phyloP scores from a whole-genome alignment of 2,888 invertebrate genomes.

The Cryptocephalus moraei region DNA sequence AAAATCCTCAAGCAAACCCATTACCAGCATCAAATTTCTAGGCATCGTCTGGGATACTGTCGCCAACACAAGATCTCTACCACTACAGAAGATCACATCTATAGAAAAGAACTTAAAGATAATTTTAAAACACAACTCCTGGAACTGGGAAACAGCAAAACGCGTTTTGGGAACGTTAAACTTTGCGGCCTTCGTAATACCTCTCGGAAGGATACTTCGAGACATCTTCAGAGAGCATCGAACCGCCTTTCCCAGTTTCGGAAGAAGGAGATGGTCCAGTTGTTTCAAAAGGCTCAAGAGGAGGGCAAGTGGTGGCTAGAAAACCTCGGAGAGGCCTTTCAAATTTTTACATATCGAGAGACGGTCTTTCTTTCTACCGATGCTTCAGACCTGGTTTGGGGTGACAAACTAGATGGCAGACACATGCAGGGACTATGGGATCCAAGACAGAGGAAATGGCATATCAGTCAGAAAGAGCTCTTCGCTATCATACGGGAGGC shows the following conservation, averaged over 20 bases:
- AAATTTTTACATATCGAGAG: constrained; percentile 8
- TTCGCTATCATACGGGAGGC: constrained; percentile 7
- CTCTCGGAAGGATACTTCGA: constrained; percentile 2
- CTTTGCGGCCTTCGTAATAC: constrained; percentile 3
- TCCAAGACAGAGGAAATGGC: constrained; percentile 7
- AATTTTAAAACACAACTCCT: not conserved
- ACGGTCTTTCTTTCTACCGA: constrained; percentile 13
- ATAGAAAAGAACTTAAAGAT: constrained; percentile 1
- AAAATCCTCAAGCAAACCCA: constrained; percentile 7
- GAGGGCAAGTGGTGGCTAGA: no score
- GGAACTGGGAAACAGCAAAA: constrained; percentile 7
- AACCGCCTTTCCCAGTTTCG: no score
- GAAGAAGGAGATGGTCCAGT: no score
- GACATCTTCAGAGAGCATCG: no score
- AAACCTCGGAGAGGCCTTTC: constrained; percentile 3
- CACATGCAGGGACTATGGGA: constrained; percentile 5
- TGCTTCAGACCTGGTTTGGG: constrained; percentile 14
- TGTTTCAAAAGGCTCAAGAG: no score
- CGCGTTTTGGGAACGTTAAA: constrained; percentile 3
- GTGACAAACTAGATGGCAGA: constrained; percentile 6
- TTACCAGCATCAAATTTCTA: constrained; percentile 6
- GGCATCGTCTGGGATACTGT: constrained; percentile 12
- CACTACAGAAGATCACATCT: not conserved
- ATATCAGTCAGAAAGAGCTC: constrained; percentile 14
- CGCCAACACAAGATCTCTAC: constrained; percentile 6